phyloP scores from a whole-genome alignment of 2,113 vertebrate genomes.

The Datnioides undecimradiatus region DNA sequence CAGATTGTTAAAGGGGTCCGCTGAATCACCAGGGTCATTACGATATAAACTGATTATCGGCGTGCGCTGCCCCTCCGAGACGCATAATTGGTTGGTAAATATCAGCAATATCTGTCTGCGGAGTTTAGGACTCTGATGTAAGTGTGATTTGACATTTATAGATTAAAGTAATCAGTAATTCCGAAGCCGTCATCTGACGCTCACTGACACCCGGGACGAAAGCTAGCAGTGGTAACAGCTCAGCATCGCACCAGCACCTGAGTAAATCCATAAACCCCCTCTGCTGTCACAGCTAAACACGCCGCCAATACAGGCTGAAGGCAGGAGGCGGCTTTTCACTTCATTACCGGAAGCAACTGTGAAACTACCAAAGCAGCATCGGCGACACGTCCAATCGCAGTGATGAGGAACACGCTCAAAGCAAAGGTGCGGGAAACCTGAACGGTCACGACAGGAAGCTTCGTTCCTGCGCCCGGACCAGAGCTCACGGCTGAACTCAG shows the following conservation, averaged over 20 bases:
- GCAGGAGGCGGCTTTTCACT: not conserved
- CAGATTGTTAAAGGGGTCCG: constrained; percentile 29
- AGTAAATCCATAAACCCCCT: not conserved
- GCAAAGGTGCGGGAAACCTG: not conserved
- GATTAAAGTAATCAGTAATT: too few species aligned
- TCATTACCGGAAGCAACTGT: not conserved
- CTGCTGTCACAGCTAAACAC: not conserved
- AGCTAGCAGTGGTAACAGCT: not conserved
- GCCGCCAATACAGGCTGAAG: not conserved
- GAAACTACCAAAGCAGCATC: not conserved
- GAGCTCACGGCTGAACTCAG: not conserved
- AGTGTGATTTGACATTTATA: not conserved
- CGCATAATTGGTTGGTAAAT: constrained; percentile 13
- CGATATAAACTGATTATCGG: constrained; percentile 40
- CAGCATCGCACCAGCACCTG: not conserved
- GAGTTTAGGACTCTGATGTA: not conserved
- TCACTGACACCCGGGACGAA: not conserved
- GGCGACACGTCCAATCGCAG: not conserved
- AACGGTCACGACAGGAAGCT: not conserved
- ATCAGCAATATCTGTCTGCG: constrained; percentile 12
- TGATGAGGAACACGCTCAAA: not conserved
- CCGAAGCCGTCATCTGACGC: not conserved
- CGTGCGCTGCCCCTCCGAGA: constrained; percentile 18
- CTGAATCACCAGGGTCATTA: not conserved
- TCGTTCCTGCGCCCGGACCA: not conserved